These are phyloP conservation scores for Drosophila ercepeae DNA, from an alignment of 1,140 invertebrate genomes.

Conservation along the genomic window DNA sequence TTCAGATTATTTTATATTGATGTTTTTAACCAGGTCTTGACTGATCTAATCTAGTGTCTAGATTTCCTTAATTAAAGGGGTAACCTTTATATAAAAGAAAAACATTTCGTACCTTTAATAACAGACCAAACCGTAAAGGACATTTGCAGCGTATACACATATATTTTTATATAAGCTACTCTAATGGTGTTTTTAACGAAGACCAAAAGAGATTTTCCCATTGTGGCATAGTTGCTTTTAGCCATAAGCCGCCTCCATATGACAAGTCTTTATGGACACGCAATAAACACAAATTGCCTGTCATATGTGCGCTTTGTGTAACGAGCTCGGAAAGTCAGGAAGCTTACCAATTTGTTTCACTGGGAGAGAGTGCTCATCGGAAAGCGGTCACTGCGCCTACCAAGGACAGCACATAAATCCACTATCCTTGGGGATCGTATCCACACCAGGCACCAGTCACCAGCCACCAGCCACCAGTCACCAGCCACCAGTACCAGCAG, in stretches of 20 bases:
- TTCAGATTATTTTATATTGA: no score
- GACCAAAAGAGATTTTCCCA: conserved; percentile 18
- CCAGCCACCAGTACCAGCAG: conserved; percentile 1
- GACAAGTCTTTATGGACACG: conserved; percentile 69
- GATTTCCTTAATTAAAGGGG: no score
- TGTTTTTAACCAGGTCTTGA: no score
- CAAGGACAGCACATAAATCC: conserved; percentile 51
- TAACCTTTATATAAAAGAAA: not conserved
- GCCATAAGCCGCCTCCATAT: conserved; percentile 24
- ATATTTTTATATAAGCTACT: conserved; percentile 1
- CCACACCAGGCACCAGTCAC: conserved; percentile 8
- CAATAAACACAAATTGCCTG: conserved; percentile 79
- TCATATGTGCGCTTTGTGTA: conserved; percentile 73
- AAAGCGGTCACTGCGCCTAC: conserved; percentile 33
- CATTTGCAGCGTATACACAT: conserved; percentile 15
- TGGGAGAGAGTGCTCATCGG: conserved; percentile 12
- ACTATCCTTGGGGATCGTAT: conserved; percentile 17
- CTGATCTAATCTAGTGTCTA: no score
- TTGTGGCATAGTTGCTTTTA: conserved; percentile 1
- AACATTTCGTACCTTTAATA: conserved; percentile 64
- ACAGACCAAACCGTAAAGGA: conserved; percentile 51
- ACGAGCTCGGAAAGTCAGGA: conserved; percentile 63
- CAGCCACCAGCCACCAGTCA: not conserved
- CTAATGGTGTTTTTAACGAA: conserved; percentile 41
- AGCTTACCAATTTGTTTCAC: conserved; percentile 68